Percentiles rank a stretch among this genome's conserved stretches.
Evolutionary conservation across 2,888 invertebrate genomes (phyloP).

Genomic region (Drosophila eohydei): DNA sequence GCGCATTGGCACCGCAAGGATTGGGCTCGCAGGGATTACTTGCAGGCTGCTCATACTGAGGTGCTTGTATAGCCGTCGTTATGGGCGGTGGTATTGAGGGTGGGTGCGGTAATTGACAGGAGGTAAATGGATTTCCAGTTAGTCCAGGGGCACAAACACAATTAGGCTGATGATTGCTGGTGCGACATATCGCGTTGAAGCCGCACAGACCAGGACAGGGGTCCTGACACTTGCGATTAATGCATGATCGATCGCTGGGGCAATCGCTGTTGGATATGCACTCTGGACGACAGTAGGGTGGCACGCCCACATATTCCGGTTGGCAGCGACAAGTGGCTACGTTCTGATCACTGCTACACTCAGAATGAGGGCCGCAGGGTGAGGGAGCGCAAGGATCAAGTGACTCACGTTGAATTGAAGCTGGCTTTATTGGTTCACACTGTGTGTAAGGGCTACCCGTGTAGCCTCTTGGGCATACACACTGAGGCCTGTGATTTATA

Average conservation of each 20-base stretch:
- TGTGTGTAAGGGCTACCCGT: conserved; percentile 88
- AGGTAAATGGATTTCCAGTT: conserved; percentile 90
- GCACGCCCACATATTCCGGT: conserved; percentile 88
- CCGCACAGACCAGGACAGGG: conserved; percentile 92
- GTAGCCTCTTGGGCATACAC: conserved; percentile 88
- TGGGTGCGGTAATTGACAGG: conserved; percentile 85
- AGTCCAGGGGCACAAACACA: conserved; percentile 88
- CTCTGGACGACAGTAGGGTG: conserved; percentile 91
- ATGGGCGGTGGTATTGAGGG: conserved; percentile 24
- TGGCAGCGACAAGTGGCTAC: conserved; percentile 91
- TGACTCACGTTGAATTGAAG: conserved; percentile 47
- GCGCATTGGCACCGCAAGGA: conserved; percentile 90
- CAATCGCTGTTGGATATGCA: conserved; percentile 91
- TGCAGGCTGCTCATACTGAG: conserved; percentile 70
- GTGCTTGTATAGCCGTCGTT: conserved; percentile 47
- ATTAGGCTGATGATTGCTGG: conserved; percentile 90
- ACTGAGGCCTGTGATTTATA: conserved; percentile 90
- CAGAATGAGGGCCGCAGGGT: conserved; percentile 91
- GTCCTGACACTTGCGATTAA: conserved; percentile 91
- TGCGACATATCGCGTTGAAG: conserved; percentile 89
- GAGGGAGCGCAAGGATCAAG: conserved; percentile 86
- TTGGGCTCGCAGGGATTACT: conserved; percentile 88
- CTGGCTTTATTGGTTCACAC: conserved; percentile 83
- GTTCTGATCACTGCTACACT: conserved; percentile 88
- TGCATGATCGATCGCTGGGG: conserved; percentile 89